Percentiles rank a stretch among this genome's conserved stretches.
phyloP scores from a whole-genome alignment of 2,797 vertebrate species.

The Hozukius guyotensis region DNA sequence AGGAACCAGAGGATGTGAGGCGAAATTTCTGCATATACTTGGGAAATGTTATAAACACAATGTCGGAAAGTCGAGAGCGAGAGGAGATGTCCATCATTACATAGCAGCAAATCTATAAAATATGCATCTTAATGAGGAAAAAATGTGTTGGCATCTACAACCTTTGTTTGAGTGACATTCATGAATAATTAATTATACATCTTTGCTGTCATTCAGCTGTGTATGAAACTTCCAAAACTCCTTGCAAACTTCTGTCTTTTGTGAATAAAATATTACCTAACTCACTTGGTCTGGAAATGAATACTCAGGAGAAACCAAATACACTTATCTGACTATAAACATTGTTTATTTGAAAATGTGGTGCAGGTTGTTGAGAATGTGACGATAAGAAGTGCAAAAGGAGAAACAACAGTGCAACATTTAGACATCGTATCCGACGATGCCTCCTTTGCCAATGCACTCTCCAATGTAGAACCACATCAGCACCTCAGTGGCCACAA shows the following conservation, averaged over 20 bases:
- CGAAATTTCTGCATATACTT: conserved; percentile 90
- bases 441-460: conserved; percentile 89
- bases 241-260: neutral
- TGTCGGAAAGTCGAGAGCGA: conserved; percentile 92
- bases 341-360: conserved; percentile 71
- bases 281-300: neutral
- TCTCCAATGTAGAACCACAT: conserved; percentile 97
- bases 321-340: conserved; percentile 42
- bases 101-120: conserved; percentile 54
- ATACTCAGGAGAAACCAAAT: conserved; percentile 5
- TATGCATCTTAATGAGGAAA: neutral
- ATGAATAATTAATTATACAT: neutral
- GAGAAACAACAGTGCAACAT: conserved; percentile 35
- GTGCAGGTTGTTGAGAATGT: conserved; percentile 52
- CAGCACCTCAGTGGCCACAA: conserved; percentile 91
- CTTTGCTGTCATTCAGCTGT: neutral
- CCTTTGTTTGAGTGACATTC: neutral
- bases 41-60: conserved; percentile 83
- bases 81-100: conserved; percentile 97
- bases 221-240: neutral
- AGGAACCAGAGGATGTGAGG: conserved; percentile 92
- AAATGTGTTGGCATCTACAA: neutral
- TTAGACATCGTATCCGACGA: conserved; percentile 92
- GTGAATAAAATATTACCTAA: conserved; percentile 21
- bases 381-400: conserved; percentile 33